A percentile compares a stretch with the other conserved stretches of the same genome.
Conservation (phyloP, 2,113 vertebrate genomes). For the Antechinus flavipes region DNA sequence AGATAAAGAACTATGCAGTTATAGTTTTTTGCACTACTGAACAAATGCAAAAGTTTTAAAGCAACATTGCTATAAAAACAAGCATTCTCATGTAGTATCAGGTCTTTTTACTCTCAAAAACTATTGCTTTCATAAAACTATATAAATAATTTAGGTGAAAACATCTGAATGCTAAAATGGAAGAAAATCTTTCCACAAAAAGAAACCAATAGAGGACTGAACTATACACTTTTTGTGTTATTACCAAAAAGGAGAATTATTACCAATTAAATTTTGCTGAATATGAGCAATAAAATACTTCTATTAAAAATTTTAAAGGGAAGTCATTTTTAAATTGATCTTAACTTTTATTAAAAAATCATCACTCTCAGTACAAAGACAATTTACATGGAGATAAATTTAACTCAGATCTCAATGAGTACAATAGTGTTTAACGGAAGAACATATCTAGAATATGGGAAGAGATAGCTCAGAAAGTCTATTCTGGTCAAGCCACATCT, state of each 20-base stretch:
- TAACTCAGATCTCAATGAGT: constrained; percentile 37
- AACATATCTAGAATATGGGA: background rate
- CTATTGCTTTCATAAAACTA: background rate
- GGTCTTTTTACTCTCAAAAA: background rate
- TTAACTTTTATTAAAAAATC: constrained; percentile 41
- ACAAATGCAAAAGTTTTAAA: background rate
- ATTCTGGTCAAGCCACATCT: background rate
- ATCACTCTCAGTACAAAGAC: background rate
- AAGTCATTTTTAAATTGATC: constrained; percentile 19
- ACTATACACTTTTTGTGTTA: background rate
- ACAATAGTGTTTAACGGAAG: background rate
- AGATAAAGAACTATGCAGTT: background rate
- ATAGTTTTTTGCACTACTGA: background rate
- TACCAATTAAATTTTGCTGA: background rate
- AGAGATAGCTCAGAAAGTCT: background rate
- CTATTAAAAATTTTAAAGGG: background rate
- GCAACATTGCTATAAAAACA: background rate
- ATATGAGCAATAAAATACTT: background rate
- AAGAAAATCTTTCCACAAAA: background rate
- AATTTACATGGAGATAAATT: constrained; percentile 43
- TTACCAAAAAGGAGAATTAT: background rate
- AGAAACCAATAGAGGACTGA: background rate
- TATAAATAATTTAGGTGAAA: background rate
- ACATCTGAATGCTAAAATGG: background rate
- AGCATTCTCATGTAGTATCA: background rate